phyloP scores from a whole-genome alignment of 2,113 vertebrate genomes.

The Mola mola region DNA sequence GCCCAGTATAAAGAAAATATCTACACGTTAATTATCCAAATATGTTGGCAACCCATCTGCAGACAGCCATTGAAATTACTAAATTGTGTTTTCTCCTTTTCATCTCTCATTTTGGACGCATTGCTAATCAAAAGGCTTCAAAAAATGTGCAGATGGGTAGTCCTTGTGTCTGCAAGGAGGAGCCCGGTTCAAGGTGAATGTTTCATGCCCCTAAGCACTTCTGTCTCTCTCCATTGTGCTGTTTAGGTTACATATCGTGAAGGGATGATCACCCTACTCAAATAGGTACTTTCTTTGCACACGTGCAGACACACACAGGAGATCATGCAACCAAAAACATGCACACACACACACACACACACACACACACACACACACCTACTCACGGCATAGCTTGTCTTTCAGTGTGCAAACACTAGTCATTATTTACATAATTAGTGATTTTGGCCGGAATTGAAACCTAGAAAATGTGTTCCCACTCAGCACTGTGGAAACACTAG shows the following conservation, averaged over 20 bases:
- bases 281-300: constrained; percentile 59
- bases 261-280: constrained; percentile 59
- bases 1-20: constrained; percentile 83
- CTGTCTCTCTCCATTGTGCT: constrained; percentile 77
- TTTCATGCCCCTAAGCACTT: constrained; percentile 77
- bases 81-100: constrained; percentile 82
- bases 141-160: constrained; percentile 88
- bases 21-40: constrained; percentile 85
- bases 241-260: constrained; percentile 74
- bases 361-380: not conserved
- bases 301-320: constrained; percentile 26
- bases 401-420: constrained; percentile 16
- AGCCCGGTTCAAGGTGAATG: constrained; percentile 85
- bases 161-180: constrained; percentile 81
- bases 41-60: constrained; percentile 85
- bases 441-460: constrained; percentile 23
- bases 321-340: constrained; percentile 25
- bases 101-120: constrained; percentile 82
- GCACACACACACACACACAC: not conserved
- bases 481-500: not conserved
- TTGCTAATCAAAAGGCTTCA: constrained; percentile 86
- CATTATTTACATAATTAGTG: constrained; percentile 11
- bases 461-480: not conserved
- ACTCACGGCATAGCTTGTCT: constrained; percentile 25
- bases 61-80: constrained; percentile 81